Conservation (phyloP, 2,797 vertebrate species). For the Tachyglossus aculeatus region DNA sequence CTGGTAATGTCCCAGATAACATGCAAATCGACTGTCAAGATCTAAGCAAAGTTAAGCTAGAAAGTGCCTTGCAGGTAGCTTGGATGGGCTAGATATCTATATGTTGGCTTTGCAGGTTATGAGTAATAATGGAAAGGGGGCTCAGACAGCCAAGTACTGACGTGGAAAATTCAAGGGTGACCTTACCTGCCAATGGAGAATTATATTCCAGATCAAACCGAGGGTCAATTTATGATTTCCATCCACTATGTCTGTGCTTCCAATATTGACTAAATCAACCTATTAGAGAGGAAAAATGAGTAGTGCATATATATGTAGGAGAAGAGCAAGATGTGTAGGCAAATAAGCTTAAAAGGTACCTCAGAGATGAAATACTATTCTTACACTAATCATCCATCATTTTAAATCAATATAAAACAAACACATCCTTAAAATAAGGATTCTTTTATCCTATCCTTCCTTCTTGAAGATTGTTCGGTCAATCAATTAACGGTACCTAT, state of each 20-base stretch:
- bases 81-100: not conserved
- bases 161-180: not conserved
- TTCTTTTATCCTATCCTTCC: too few species aligned
- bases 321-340: slow-evolving; percentile 21
- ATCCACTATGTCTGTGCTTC: slow-evolving; percentile 96
- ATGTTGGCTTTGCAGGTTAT: not conserved
- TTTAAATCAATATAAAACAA: slow-evolving; percentile 23
- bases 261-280: slow-evolving; percentile 98
- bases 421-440: too few species aligned
- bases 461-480: too few species aligned
- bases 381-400: slow-evolving; percentile 4
- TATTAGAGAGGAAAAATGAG: slow-evolving; percentile 53
- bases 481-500: too few species aligned
- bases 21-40: not conserved
- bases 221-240: slow-evolving; percentile 98
- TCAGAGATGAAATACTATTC: slow-evolving; percentile 7
- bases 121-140: not conserved
- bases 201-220: slow-evolving; percentile 99
- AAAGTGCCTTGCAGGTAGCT: not conserved
- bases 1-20: not conserved
- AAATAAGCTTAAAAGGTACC: slow-evolving; percentile 30
- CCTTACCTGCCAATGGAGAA: slow-evolving; percentile 98
- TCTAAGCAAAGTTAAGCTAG: slow-evolving; percentile 9
- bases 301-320: not conserved
- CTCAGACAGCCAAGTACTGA: not conserved